These are phyloP conservation scores for Platichthys flesus DNA, from an alignment of 2,113 vertebrate genomes.

Conservation along the genomic window DNA sequence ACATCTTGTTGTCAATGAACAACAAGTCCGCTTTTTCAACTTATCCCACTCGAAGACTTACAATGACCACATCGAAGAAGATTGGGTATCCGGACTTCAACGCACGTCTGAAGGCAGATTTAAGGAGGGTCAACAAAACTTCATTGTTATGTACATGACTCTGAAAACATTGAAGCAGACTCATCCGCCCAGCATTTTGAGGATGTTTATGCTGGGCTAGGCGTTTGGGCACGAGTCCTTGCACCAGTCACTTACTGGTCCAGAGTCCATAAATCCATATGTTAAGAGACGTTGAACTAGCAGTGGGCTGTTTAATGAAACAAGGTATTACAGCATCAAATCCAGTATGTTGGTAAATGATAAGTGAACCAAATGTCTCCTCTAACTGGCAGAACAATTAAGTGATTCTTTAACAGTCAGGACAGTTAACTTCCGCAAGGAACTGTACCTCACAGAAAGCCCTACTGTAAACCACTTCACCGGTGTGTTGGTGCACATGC, in stretches of 20 bases:
- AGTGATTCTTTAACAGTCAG: neutral
- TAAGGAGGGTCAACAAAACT: no score
- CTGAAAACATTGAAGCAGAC: no score
- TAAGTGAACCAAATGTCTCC: slow-evolving; percentile 3
- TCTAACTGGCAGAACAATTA: neutral
- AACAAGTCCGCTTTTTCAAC: no score
- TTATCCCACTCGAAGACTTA: no score
- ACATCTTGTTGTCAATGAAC: no score
- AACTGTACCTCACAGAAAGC: neutral
- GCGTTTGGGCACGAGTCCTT: neutral
- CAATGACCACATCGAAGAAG: no score
- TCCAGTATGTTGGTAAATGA: slow-evolving; percentile 3
- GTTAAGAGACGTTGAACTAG: neutral
- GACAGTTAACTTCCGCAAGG: slow-evolving; percentile 15
- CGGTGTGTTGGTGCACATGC: neutral
- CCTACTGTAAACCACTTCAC: neutral
- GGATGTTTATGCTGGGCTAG: neutral
- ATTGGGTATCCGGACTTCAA: no score
- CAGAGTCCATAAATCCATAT: neutral
- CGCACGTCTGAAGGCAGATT: no score
- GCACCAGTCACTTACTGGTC: neutral
- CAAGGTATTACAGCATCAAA: slow-evolving; percentile 17
- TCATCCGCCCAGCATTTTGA: neutral
- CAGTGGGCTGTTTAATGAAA: slow-evolving; percentile 6
- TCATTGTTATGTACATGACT: no score